Evolutionary conservation across 2,797 vertebrate species (phyloP).

Genomic region (Phrynocephalus guinanensis): DNA sequence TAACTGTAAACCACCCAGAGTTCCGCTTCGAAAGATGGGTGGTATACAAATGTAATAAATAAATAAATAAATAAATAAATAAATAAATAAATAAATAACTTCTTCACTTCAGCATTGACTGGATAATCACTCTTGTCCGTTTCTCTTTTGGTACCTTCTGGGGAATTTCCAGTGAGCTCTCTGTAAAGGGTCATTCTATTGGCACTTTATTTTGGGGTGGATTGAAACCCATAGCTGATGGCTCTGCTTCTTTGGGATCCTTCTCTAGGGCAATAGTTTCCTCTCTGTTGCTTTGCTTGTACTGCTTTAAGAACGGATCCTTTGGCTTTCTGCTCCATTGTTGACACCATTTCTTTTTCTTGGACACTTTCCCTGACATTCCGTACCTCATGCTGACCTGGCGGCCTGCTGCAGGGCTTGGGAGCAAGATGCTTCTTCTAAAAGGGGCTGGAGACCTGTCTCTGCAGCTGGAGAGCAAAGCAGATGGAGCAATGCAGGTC

Average conservation of each 20-base stretch:
- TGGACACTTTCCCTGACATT: neutral
- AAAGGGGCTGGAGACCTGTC: constrained; percentile 3
- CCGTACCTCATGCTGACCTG: neutral
- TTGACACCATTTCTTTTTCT: accelerated
- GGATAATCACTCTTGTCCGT: neutral
- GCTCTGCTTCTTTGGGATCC: neutral
- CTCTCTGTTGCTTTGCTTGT: neutral
- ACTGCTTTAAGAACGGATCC: neutral
- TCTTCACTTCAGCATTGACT: neutral
- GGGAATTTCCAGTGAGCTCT: neutral
- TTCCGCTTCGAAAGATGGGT: no score
- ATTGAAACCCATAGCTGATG: neutral
- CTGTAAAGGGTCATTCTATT: neutral
- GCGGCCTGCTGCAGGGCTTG: neutral
- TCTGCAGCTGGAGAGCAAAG: neutral
- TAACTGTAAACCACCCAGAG: no score
- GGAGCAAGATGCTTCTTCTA: neutral
- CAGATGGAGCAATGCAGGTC: neutral
- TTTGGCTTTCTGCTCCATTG: accelerated
- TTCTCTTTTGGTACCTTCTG: neutral
- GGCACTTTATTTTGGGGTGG: neutral
- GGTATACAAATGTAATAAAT: no score
- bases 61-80: no score
- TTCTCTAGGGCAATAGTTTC: neutral
- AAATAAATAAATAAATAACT: neutral